A percentile compares a stretch with the other conserved stretches of the same genome.
Evolutionary conservation across 2,888 invertebrate genomes (phyloP).

Genomic region (Spatulosminthurus flaviceps): DNA sequence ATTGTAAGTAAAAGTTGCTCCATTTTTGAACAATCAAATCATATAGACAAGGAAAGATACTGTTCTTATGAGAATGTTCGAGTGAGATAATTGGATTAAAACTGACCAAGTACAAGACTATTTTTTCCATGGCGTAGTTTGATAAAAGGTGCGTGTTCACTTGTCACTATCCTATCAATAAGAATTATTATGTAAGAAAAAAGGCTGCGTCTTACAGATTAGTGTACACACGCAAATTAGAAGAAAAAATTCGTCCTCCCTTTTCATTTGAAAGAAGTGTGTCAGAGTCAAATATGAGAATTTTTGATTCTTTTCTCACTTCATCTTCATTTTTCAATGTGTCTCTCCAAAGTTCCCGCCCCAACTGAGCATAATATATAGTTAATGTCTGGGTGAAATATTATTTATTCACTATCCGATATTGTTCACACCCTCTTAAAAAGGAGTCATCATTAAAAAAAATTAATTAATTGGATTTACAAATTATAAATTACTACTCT

Average conservation of each 20-base stretch:
- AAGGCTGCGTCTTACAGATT: not conserved
- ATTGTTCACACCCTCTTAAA: not conserved
- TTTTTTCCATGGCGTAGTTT: no score
- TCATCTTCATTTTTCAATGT: conserved; percentile 20
- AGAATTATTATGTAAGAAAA: not conserved
- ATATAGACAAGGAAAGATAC: no score
- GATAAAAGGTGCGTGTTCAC: not conserved
- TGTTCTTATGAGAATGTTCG: no score
- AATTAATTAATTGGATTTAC: not conserved
- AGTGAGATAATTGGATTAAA: no score
- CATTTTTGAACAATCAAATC: no score
- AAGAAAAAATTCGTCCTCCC: not conserved
- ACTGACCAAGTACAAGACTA: no score
- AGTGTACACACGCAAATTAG: not conserved
- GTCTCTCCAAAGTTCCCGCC: not conserved
- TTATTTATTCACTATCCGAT: not conserved
- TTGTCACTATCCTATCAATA: not conserved
- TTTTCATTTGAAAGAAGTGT: conserved; percentile 28
- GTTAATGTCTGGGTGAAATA: not conserved
- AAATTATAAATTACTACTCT: no score
- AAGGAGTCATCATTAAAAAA: not conserved
- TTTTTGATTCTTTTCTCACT: not conserved
- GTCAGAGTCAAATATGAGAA: conserved; percentile 32
- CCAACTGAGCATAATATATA: no score
- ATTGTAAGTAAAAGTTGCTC: no score